phyloP scores from a whole-genome alignment of 2,113 vertebrate genomes.

The Spilogale gracilis region DNA sequence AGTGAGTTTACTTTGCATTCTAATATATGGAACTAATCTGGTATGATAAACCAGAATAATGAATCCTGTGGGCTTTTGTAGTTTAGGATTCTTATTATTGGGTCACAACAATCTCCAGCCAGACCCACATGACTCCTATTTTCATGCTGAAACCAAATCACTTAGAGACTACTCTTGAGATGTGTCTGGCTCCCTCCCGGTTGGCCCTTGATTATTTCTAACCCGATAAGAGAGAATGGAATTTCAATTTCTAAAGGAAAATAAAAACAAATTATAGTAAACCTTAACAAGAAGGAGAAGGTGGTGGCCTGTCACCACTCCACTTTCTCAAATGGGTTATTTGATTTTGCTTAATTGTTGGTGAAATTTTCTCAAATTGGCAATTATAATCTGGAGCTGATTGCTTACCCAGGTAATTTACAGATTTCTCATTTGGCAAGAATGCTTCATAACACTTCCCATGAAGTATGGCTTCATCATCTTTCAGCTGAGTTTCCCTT shows the following conservation, averaged over 20 bases:
- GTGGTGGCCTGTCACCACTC: slow-evolving; percentile 24
- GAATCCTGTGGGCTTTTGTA: not conserved
- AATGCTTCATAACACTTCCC: slow-evolving; percentile 64
- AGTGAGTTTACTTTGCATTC: not conserved
- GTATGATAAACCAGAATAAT: not conserved
- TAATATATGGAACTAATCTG: slow-evolving; percentile 27
- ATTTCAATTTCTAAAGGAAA: slow-evolving; percentile 10
- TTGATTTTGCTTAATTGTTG: slow-evolving; percentile 87
- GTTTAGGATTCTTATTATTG: slow-evolving; percentile 51
- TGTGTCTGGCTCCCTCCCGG: not conserved
- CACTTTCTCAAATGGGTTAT: slow-evolving; percentile 80
- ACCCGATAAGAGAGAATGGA: not conserved
- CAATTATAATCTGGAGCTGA: slow-evolving; percentile 83
- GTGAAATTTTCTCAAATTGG: slow-evolving; percentile 87
- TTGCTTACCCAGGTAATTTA: slow-evolving; percentile 84
- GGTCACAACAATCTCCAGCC: slow-evolving; percentile 40
- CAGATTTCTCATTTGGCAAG: slow-evolving; percentile 80
- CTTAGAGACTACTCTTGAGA: not conserved
- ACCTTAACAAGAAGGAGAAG: slow-evolving; percentile 55
- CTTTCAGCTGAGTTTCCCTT: slow-evolving; percentile 38
- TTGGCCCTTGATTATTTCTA: slow-evolving; percentile 47
- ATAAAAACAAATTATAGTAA: slow-evolving; percentile 69
- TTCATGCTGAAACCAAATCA: slow-evolving; percentile 50
- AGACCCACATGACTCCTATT: not conserved
- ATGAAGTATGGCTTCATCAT: slow-evolving; percentile 72